A percentile compares a stretch with the other conserved stretches of the same genome.
Evolutionary conservation across 1,140 invertebrate species (phyloP).

Genomic region (Drosophila ogumai): DNA sequence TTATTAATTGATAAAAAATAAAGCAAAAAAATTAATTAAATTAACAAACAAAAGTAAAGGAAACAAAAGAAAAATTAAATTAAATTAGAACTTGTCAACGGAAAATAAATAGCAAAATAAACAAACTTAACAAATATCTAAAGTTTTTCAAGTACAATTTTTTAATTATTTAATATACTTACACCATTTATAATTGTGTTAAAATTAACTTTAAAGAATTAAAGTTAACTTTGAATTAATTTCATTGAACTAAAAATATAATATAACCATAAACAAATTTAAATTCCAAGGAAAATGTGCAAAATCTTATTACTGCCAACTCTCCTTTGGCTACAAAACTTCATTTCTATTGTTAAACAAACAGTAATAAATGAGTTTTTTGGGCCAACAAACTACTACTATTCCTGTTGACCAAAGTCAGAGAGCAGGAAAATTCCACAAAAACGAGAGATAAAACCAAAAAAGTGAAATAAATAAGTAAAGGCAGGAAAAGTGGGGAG

Average conservation of each 20-base stretch:
- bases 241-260: not conserved
- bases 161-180: not conserved
- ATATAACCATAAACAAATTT: not conserved
- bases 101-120: not conserved
- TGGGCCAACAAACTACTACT: conserved; percentile 16
- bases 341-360: conserved; percentile 24
- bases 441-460: conserved; percentile 1
- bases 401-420: conserved; percentile 14
- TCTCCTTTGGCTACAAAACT: not conserved
- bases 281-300: not conserved
- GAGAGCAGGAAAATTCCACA: conserved; percentile 1
- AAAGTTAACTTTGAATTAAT: not conserved
- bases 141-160: not conserved
- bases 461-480: conserved; percentile 5
- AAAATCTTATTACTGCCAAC: not conserved
- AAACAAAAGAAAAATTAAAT: not conserved
- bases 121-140: not conserved
- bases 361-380: conserved; percentile 40
- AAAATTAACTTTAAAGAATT: not conserved
- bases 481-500: not conserved
- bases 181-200: not conserved
- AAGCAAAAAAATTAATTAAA: not conserved
- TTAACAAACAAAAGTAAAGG: not conserved
- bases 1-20: conserved; percentile 36
- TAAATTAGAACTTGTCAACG: no score